Conservation (phyloP, 2,113 vertebrate species). For the Coregonus clupeaformis region DNA sequence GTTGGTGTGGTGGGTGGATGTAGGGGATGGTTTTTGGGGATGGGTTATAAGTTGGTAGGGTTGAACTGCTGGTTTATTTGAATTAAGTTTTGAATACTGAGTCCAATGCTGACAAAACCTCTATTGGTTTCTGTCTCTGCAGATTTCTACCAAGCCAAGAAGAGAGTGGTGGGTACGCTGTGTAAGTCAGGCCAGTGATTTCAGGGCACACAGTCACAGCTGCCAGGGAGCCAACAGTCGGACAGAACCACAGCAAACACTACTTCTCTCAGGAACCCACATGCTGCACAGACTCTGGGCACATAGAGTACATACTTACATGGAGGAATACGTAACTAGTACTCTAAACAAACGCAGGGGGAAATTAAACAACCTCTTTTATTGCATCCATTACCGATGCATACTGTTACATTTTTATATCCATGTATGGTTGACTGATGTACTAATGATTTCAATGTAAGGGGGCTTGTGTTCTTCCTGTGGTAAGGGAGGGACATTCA, state of each 20-base stretch:
- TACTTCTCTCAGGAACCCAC: slow-evolving; percentile 54
- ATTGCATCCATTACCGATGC: too few relatives aligned
- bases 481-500: slow-evolving; percentile 46
- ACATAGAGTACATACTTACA: not conserved
- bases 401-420: too few relatives aligned
- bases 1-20: not conserved
- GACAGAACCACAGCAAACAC: slow-evolving; percentile 31
- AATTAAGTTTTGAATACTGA: not conserved
- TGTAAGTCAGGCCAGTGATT: slow-evolving; percentile 79
- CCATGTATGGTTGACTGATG: too few relatives aligned
- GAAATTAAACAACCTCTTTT: not conserved
- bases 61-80: not conserved
- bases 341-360: not conserved
- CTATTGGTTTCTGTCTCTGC: slow-evolving; percentile 30
- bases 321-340: slow-evolving; percentile 10
- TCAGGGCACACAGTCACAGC: not conserved
- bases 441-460: slow-evolving; percentile 10
- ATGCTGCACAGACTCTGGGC: slow-evolving; percentile 41
- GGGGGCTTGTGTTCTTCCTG: slow-evolving; percentile 17
- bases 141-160: slow-evolving; percentile 90
- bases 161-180: slow-evolving; percentile 65
- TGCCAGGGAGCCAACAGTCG: slow-evolving; percentile 13
- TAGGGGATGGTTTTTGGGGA: not conserved
- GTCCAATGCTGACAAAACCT: slow-evolving; percentile 23
- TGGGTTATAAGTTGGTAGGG: not conserved